These are phyloP conservation scores for Zosterops pallidus DNA, from an alignment of 2,113 vertebrate genomes.

Conservation along the genomic window DNA sequence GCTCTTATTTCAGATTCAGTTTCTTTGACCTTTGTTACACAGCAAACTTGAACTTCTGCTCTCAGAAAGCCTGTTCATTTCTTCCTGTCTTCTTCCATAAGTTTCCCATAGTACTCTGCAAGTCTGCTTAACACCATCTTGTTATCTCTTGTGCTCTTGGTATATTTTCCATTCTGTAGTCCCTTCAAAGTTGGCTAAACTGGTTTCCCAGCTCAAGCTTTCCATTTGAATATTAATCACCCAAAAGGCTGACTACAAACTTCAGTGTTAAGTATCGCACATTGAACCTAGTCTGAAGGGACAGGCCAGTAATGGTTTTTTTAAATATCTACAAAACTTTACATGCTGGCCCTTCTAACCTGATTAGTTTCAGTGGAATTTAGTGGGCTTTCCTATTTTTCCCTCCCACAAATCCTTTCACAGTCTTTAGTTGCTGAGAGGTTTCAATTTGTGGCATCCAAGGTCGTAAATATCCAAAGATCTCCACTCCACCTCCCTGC, in stretches of 20 bases:
- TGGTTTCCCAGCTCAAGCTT: not conserved
- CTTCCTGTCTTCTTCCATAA: not conserved
- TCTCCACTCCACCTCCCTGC: not conserved
- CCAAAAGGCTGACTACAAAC: not conserved
- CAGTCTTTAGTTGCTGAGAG: not conserved
- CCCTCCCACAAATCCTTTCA: not conserved
- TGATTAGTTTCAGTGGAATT: not conserved
- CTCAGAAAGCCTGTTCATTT: not conserved
- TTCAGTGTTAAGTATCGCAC: not conserved
- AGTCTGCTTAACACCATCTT: not conserved
- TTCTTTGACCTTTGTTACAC: not conserved
- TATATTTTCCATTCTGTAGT: not conserved
- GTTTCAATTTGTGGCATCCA: not conserved
- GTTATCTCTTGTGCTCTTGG: not conserved
- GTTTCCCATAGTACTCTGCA: not conserved
- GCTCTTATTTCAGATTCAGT: not conserved
- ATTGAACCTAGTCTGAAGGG: not conserved
- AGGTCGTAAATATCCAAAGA: not conserved
- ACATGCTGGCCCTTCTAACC: not conserved
- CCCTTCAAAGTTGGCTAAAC: not conserved
- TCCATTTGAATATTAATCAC: not conserved
- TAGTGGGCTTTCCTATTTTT: not conserved
- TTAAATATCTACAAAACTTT: not conserved
- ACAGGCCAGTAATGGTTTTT: not conserved
- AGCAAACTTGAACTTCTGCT: not conserved